These are phyloP conservation scores for Plumapathes pennacea DNA, from an alignment of 92 coral and sea anemone species.

Conservation along the genomic window DNA sequence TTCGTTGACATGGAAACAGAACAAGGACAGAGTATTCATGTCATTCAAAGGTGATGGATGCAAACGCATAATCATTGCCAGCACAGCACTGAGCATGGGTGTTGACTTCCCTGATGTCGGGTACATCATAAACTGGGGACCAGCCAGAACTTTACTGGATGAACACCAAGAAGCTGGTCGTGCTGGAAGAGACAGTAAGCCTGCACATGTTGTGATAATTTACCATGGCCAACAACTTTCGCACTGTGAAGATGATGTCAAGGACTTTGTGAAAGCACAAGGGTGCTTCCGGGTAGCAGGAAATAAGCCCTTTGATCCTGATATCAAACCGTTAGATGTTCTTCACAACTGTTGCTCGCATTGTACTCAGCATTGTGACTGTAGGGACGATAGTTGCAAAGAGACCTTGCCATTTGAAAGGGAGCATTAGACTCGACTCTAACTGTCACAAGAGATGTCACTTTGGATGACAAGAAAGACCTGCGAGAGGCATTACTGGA, in stretches of 20 bases:
- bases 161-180: conserved; percentile 64
- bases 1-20: conserved; percentile 52
- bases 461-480: conserved; percentile 20
- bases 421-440: background rate
- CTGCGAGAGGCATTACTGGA: conserved; percentile 35
- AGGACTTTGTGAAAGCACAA: conserved; percentile 52
- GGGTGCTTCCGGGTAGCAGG: conserved; percentile 64
- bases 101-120: conserved; percentile 60
- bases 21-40: conserved; percentile 12
- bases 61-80: conserved; percentile 26
- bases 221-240: conserved; percentile 64
- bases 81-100: conserved; percentile 64
- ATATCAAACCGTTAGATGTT: conserved; percentile 37
- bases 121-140: conserved; percentile 57
- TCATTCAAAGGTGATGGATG: conserved; percentile 41
- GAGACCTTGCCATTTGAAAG: conserved; percentile 21
- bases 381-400: conserved; percentile 21
- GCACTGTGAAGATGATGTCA: conserved; percentile 56
- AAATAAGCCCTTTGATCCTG: conserved; percentile 29
- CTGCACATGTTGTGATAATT: conserved; percentile 29
- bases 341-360: conserved; percentile 53
- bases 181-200: conserved; percentile 32
- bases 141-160: conserved; percentile 45
- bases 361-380: conserved; percentile 41
- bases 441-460: conserved; percentile 11